Evolutionary conservation across 2,113 vertebrate species (phyloP), one percentile per base, ranked within the genome.

Genomic region (Dendrocopos noguchii): DNA sequence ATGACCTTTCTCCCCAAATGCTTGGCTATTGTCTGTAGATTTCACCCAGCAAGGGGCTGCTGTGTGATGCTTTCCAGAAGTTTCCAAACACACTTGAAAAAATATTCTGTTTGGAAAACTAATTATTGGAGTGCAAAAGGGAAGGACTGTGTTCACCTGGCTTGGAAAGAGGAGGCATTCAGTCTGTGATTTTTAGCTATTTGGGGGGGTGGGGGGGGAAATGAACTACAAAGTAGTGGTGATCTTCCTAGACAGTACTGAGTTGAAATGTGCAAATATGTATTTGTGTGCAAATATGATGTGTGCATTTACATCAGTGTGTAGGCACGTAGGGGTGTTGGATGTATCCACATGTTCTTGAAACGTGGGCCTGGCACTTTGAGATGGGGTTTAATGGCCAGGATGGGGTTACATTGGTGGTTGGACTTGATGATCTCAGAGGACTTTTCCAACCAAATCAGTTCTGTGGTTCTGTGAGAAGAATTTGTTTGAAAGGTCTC

Each of bases 51-150:
- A 56, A 77, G 82, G 64, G 9, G 4, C 31, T 60, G 33, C 63
- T 59, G 42, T 52, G 36, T 55, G 9, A 27, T 44, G 9, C 74
- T 91, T 91, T 87, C 89, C 65, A 90, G 33, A 79, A 80, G n/a
- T 34, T 94, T 95, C 73, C 80, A 68, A 93, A 72, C 19, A 59
- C 14, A 21, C 17, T 93, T 83, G 61, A 91, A 47, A 76, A 77
- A 10, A 39, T 15, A 56, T 83, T 83, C 94, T 91, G 65, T 78
- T 94, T 83, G 42, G 31, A 80, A 93, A 94, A 95, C 64, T 1
- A 91, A 71, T 94, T 90, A 83, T 88, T 80, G 18, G 36, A 52
- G 1, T 75, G 25, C 42, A 47, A 83, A 68, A 91, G 9, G 36
- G 24, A 63, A 11, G 61, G 16, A 10, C 34, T 77, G 47, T 70